Percentiles rank a stretch among this genome's conserved stretches.
These are phyloP conservation scores for Cetoscarus ocellatus DNA, from an alignment of 2,797 vertebrate genomes.

Conservation along the genomic window DNA sequence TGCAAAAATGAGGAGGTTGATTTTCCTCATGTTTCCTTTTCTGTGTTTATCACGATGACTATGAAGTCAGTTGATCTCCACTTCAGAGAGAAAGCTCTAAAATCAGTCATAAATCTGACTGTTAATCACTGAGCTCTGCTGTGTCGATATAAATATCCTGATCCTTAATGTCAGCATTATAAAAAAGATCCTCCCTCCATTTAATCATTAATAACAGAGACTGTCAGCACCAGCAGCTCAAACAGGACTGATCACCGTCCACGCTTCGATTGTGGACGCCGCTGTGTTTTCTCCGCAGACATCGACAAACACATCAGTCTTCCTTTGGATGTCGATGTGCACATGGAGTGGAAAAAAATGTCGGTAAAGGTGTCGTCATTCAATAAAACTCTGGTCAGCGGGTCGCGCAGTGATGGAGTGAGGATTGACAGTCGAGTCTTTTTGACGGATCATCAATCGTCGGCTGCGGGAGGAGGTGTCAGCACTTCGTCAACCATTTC, in stretches of 20 bases:
- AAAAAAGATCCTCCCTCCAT: neutral
- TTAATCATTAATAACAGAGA: slow-evolving; percentile 15
- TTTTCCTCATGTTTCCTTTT: no score
- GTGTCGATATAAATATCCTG: neutral
- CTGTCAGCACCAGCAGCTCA: slow-evolving; percentile 4
- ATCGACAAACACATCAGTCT: slow-evolving; percentile 49
- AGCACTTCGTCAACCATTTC: slow-evolving; percentile 1
- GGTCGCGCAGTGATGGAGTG: slow-evolving; percentile 2
- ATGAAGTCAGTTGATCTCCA: neutral
- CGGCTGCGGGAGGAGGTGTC: neutral
- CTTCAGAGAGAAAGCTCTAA: neutral
- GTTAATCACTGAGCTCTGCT: neutral
- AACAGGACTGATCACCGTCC: slow-evolving; percentile 37
- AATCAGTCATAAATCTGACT: neutral
- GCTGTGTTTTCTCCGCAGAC: slow-evolving; percentile 32
- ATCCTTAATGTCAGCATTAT: slow-evolving; percentile 7
- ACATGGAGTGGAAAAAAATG: slow-evolving; percentile 1
- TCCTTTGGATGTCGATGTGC: slow-evolving; percentile 5
- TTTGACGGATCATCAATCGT: slow-evolving; percentile 16
- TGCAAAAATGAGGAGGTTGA: no score
- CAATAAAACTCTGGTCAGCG: slow-evolving; percentile 16
- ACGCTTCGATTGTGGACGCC: slow-evolving; percentile 38
- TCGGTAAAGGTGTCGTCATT: slow-evolving; percentile 21
- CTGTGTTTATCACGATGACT: no score
- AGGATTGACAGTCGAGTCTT: slow-evolving; percentile 20